Conservation (phyloP, 2,888 invertebrate genomes). For the Cactoblastis cactorum region DNA sequence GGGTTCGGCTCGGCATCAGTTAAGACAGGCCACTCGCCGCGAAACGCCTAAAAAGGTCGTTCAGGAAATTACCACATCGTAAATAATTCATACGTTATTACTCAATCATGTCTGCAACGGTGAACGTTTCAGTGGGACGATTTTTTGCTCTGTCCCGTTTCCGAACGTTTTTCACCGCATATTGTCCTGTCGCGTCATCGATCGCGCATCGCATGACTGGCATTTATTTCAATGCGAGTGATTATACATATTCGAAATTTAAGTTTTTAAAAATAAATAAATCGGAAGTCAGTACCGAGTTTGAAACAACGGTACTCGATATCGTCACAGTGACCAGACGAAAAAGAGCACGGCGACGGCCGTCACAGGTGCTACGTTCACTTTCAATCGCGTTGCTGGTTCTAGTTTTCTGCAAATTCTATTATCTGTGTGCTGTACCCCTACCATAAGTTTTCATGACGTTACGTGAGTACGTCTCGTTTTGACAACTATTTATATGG, state of each 20-base stretch:
- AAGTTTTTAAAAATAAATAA: constrained; percentile 23
- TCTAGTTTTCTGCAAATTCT: neutral
- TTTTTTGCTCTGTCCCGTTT: constrained; percentile 42
- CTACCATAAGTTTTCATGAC: too few relatives aligned
- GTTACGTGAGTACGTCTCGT: too few relatives aligned
- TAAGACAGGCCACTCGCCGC: constrained; percentile 35
- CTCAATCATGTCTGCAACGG: constrained; percentile 68
- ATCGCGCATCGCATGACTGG: constrained; percentile 8
- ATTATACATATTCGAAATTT: too few relatives aligned
- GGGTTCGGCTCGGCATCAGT: constrained; percentile 25
- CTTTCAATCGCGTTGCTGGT: constrained; percentile 61
- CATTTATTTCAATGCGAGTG: constrained; percentile 8
- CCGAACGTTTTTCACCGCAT: constrained; percentile 46
- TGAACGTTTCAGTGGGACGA: constrained; percentile 49
- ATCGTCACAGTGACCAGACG: constrained; percentile 62
- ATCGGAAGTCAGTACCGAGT: constrained; percentile 29
- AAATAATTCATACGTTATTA: constrained; percentile 76
- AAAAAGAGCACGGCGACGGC: constrained; percentile 45
- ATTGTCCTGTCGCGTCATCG: constrained; percentile 53
- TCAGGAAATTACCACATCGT: constrained; percentile 67
- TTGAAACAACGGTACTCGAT: constrained; percentile 53
- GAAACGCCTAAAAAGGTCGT: constrained; percentile 54
- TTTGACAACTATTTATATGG: too few relatives aligned
- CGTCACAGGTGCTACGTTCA: constrained; percentile 70
- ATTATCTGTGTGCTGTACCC: too few relatives aligned